Base-by-base conservation (phyloP, 2,113 vertebrate genomes). In the Eudyptes chrysolophus region DNA sequence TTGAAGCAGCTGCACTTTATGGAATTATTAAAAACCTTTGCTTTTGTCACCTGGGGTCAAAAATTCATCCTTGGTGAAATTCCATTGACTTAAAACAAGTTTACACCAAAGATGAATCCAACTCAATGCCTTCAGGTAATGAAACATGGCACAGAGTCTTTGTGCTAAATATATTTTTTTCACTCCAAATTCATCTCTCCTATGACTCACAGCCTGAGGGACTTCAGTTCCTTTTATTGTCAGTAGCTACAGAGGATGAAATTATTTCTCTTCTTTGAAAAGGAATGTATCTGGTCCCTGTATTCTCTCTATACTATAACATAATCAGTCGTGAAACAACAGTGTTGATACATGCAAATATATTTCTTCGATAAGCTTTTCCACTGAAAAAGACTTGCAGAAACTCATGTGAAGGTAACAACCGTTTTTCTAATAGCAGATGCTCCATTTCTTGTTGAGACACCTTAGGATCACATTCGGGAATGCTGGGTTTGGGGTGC, bases 31-130 rank as follows among this genome's bases (percentile, higher is more conserved):
- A 83, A 92, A 94, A 75, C 6, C 26, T 60, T 40, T 66, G 46
- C 32, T 84, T 95, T 84, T 92, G 65, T 87, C 90, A 95, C 80
- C 84, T 76, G 48, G 6, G 71, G 80, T 92, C 38, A 94, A 83
- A 83, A 94, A 88, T 78, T 79, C 70, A 75, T 48, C 79, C 46
- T 42, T 51, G 11, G 20, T 84, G 44, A 95, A 90, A 84, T 82
- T 89, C 72, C 57, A 61, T 0, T 92, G 72, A 81, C 57, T 88
- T 94, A 52, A 81, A 93, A 70, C 38, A 94, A 92, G 69, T 84
- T 92, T 75, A 79, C 21, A 81, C 61, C 36, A 61, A 91, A 78
- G 57, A 90, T 4, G 24, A 95, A 91, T 69, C 34, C 69, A 81
- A 75, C 17, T 66, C 58, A 49, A 11, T 71, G 83, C 65, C 89